These are phyloP conservation scores for Strix aluco DNA, from an alignment of 2,113 vertebrate genomes.

Conservation along the genomic window DNA sequence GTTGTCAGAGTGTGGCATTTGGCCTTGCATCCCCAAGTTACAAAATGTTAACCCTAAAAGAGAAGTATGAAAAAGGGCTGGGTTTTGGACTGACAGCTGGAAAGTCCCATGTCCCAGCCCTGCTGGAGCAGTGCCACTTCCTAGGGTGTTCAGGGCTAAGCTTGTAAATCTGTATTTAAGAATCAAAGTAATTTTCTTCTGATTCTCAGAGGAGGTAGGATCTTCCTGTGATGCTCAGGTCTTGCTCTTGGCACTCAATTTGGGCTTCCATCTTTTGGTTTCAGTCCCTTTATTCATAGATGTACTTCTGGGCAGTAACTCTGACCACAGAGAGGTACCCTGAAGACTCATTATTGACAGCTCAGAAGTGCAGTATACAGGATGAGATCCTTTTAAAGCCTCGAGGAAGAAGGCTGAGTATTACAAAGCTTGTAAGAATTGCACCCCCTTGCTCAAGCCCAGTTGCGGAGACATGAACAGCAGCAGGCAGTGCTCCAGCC, in stretches of 20 bases:
- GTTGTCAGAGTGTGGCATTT: background rate
- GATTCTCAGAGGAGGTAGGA: background rate
- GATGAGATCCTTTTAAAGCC: background rate
- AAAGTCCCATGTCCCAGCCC: background rate
- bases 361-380: background rate
- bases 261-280: background rate
- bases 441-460: background rate
- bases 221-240: background rate
- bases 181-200: background rate
- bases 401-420: background rate
- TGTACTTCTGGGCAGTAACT: background rate
- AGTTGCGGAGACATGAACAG: background rate
- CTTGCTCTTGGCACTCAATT: background rate
- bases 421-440: background rate
- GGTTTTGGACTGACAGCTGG: background rate
- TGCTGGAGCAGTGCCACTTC: accelerated
- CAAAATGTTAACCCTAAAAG: background rate
- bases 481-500: background rate
- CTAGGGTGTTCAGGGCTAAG: background rate
- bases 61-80: background rate
- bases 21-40: background rate
- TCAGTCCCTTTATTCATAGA: background rate
- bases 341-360: background rate
- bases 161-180: background rate
- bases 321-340: background rate